A percentile compares a stretch with the other conserved stretches of the same genome.
These are phyloP conservation scores for Junco hyemalis DNA, from an alignment of 2,113 vertebrate genomes.

Conservation along the genomic window DNA sequence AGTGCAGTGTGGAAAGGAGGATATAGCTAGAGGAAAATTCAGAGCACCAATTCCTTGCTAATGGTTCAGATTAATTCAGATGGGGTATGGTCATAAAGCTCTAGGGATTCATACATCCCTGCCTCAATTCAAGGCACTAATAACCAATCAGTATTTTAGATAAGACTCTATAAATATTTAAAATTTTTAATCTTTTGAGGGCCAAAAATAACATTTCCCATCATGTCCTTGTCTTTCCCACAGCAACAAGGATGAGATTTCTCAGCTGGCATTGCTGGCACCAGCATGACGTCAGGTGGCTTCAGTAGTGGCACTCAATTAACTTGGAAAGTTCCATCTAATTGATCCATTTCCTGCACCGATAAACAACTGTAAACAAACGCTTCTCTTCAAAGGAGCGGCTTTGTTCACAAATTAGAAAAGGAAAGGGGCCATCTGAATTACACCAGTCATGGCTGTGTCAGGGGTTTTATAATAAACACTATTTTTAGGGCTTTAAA, in stretches of 20 bases:
- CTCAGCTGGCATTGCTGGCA: conserved; percentile 41
- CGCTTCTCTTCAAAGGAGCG: conserved; percentile 51
- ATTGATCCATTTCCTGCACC: conserved; percentile 59
- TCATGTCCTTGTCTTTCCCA: conserved; percentile 15
- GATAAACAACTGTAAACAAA: conserved; percentile 59
- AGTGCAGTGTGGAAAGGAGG: not conserved
- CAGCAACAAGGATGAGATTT: conserved; percentile 4
- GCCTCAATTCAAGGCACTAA: conserved; percentile 65
- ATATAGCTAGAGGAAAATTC: conserved; percentile 3
- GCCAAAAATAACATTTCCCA: conserved; percentile 51
- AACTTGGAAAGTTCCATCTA: conserved; percentile 50
- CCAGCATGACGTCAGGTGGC: not conserved
- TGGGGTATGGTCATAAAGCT: conserved; percentile 22
- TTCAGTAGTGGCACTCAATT: conserved; percentile 57
- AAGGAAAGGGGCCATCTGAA: conserved; percentile 28
- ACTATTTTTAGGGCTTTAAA: conserved; percentile 10
- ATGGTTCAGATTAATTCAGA: conserved; percentile 49
- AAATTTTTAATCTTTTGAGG: conserved; percentile 31
- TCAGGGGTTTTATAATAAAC: conserved; percentile 54
- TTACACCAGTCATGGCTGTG: not conserved
- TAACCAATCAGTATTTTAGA: conserved; percentile 70
- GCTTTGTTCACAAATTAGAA: conserved; percentile 26
- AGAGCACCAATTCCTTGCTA: not conserved
- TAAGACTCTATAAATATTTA: conserved; percentile 78
- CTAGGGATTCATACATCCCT: conserved; percentile 66